Evolutionary conservation across 2,888 invertebrate species (phyloP), one percentile per base, ranked within the genome.

Genomic region (Ctena decussata): DNA sequence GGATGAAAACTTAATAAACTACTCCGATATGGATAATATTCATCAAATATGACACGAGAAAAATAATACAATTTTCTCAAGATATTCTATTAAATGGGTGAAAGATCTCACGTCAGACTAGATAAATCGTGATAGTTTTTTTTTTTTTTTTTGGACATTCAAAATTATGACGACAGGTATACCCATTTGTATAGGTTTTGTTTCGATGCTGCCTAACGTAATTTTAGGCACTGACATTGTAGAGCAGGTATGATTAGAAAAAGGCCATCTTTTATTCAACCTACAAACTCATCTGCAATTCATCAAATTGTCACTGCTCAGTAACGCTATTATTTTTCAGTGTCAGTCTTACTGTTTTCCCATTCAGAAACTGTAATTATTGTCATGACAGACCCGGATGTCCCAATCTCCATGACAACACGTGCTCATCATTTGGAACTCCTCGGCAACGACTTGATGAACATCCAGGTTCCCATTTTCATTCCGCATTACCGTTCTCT

Each of bases 221-320:
- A 35, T 0, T 35, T 18, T 35, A 15, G 35, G 21, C 5, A 30
- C 32, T 65, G 65, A 32, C n/a, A n/a, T n/a, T n/a, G n/a, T n/a
- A n/a, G n/a, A n/a, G n/a, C n/a, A n/a, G n/a, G n/a, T n/a, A n/a
- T n/a, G n/a, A n/a, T n/a, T n/a, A n/a, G n/a, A n/a, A n/a, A n/a
- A n/a, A n/a, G 24, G 11, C 65, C 35, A 21, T 18, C 65, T 21
- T 73, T 77, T 84, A n/a, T 84, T 84, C 77, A 84, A 75, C 80
- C 39, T 37, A 69, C 76, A 41, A 72, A 69, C 65, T 49, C 53
- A 41, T 69, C 69, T n/a, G 27, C 69, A 71, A 84, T 84, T 46
- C 37, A 84, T 84, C 84, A 84, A 76, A 41, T 18, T 80, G 84
- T 57, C 79, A 39, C n/a, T 12, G 65, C 6, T 18, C 65, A 8